These are phyloP conservation scores for Montipora foliosa DNA, from an alignment of 64 coral and sea anemone genomes.

Conservation along the genomic window DNA sequence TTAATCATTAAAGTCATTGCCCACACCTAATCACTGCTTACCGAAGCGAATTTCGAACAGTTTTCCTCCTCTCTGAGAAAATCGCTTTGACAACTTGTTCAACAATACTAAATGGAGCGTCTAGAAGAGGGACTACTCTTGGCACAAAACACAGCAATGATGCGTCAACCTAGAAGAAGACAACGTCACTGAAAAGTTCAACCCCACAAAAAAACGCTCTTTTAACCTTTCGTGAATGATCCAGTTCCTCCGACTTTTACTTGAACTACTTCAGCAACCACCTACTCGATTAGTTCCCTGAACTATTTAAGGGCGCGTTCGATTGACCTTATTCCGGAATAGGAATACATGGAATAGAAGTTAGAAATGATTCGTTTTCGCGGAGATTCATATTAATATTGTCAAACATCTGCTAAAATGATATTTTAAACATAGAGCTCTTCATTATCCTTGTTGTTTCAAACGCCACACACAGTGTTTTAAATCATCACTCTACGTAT, in stretches of 20 bases:
- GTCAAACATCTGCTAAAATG: too few species aligned
- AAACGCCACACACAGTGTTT: too few species aligned
- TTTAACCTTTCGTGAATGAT: not conserved
- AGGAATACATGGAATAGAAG: too few species aligned
- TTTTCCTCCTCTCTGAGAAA: conserved; percentile 88
- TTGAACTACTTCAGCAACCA: not conserved
- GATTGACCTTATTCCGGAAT: too few species aligned
- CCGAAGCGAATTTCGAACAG: conserved; percentile 87
- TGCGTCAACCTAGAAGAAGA: conserved; percentile 85
- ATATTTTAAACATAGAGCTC: too few species aligned
- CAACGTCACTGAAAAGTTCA: not conserved
- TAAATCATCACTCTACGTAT: too few species aligned
- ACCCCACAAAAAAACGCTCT: not conserved
- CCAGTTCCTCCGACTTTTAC: not conserved
- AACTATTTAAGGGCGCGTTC: too few species aligned
- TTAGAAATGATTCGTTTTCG: too few species aligned
- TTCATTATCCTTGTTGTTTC: too few species aligned
- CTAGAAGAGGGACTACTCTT: conserved; percentile 65
- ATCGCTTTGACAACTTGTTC: conserved; percentile 97
- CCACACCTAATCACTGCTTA: conserved; percentile 15
- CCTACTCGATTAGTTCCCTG: too few species aligned
- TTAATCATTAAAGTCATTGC: not conserved
- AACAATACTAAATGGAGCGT: conserved; percentile 71
- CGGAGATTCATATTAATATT: too few species aligned
- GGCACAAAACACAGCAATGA: conserved; percentile 75